These are phyloP conservation scores for Siphlonurus alternatus DNA, from an alignment of 2,888 invertebrate genomes.

Conservation along the genomic window DNA sequence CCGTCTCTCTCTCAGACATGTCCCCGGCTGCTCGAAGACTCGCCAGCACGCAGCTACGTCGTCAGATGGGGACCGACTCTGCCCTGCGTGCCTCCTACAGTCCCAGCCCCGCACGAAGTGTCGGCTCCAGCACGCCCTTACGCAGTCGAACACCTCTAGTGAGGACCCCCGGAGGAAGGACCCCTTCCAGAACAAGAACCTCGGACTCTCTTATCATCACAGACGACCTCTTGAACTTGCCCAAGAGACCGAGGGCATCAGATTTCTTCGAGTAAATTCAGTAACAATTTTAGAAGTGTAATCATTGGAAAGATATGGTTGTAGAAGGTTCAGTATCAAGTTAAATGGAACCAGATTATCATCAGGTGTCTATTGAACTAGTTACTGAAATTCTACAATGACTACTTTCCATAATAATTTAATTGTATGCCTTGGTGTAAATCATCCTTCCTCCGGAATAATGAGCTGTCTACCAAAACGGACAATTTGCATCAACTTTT, in stretches of 20 bases:
- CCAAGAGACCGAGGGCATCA: slow-evolving; percentile 54
- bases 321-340: no score
- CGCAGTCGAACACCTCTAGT: slow-evolving; percentile 15
- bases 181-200: slow-evolving; percentile 22
- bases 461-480: no score
- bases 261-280: slow-evolving; percentile 52
- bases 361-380: no score
- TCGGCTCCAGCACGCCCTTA: slow-evolving; percentile 15
- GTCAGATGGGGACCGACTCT: slow-evolving; percentile 33
- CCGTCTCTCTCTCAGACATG: slow-evolving; percentile 36
- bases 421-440: no score
- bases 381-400: no score
- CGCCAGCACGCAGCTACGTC: slow-evolving; percentile 50
- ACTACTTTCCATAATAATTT: no score
- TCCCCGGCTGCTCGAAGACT: slow-evolving; percentile 87
- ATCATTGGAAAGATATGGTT: no score
- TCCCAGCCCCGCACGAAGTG: slow-evolving; percentile 27
- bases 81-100: slow-evolving; percentile 38
- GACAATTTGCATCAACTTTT: no score
- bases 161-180: slow-evolving; percentile 10
- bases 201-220: slow-evolving; percentile 36
- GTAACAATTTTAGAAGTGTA: no score
- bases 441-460: no score
- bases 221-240: slow-evolving; percentile 68
- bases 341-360: no score